Base-by-base conservation (phyloP, 92 coral and sea anemone genomes). In the Zoanthus solanderi region DNA sequence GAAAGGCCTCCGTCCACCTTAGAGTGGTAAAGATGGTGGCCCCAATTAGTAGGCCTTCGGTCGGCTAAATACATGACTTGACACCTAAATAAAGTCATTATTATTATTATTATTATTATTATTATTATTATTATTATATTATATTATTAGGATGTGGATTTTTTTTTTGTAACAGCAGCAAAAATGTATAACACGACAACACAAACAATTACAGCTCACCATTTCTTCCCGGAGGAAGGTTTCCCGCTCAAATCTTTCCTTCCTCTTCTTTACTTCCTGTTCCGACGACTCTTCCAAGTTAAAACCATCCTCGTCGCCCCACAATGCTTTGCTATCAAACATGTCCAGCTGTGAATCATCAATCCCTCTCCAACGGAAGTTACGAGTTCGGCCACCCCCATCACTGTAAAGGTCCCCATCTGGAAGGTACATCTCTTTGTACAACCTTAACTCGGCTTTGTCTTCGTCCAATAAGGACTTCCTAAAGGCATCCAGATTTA, bases 391-490 rank as follows among this genome's bases (percentile, higher is more conserved):
- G 7, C 99, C 97, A 31, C 93, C 93, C 8, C 98, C 94, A 72
- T 95, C 98, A 15, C 95, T 92, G 77, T 93, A 93, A 47, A 97
- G 85, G 60, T 97, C 99, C n/a, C 99, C 99, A 88, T 97, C 99
- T 23, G 90, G 95, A 10, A 97, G 96, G 73, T 95, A 97, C 92
- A 94, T 93, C 79, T 97, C 99, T 76, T 97, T 93, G 89, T 95
- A 84, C 66, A 93, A 89, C 56, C 99, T 81, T 48, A 97, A 88
- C 72, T 97, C 99, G 1, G 96, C 95, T 77, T 95, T 95, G 87
- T 97, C 99, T 87, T 94, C 98, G 67, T 97, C 97, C 45, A 92
- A 86, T 54, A 97, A 10, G 31, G 98, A 86, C 90, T 95, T 97
- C 96, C 99, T 97, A 52, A 4, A 10, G 34, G 5, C 7, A 76